Evolutionary conservation across 2,797 vertebrate genomes (phyloP).

Genomic region (Sebastes hubbsi): DNA sequence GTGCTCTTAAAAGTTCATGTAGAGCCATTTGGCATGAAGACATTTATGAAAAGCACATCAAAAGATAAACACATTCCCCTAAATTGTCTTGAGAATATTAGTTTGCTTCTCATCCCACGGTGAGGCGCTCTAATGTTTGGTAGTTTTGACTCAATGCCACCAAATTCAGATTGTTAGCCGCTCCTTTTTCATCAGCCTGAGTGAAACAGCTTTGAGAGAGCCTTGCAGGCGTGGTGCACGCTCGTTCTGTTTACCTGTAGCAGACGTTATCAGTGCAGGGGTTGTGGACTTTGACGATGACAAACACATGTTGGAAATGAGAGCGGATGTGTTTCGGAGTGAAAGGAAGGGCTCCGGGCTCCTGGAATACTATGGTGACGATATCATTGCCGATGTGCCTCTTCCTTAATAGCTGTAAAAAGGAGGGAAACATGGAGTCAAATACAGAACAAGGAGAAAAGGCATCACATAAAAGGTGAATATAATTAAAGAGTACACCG

Average conservation of each 20-base stretch:
- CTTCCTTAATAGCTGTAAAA: slow-evolving; percentile 91
- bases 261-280: slow-evolving; percentile 97
- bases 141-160: slow-evolving; percentile 13
- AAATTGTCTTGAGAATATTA: slow-evolving; percentile 37
- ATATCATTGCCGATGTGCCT: slow-evolving; percentile 99
- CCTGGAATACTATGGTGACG: slow-evolving; percentile 98
- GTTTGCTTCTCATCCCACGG: slow-evolving; percentile 12
- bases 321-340: slow-evolving; percentile 98
- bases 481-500: background rate
- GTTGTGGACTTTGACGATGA: slow-evolving; percentile 96
- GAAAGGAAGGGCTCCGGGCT: slow-evolving; percentile 96
- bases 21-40: slow-evolving; percentile 53
- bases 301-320: slow-evolving; percentile 98
- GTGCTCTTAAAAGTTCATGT: slow-evolving; percentile 54
- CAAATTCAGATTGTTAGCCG: background rate
- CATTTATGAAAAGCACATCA: slow-evolving; percentile 58
- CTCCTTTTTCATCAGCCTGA: background rate
- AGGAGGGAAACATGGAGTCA: background rate
- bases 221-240: slow-evolving; percentile 3
- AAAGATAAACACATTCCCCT: slow-evolving; percentile 43
- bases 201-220: slow-evolving; percentile 1
- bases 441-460: background rate
- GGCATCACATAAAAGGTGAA: background rate
- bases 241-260: slow-evolving; percentile 88
- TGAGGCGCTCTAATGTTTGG: slow-evolving; percentile 14